Conservation (phyloP, 2,113 vertebrate species). For the Hypocryptadius cinnamomeus region DNA sequence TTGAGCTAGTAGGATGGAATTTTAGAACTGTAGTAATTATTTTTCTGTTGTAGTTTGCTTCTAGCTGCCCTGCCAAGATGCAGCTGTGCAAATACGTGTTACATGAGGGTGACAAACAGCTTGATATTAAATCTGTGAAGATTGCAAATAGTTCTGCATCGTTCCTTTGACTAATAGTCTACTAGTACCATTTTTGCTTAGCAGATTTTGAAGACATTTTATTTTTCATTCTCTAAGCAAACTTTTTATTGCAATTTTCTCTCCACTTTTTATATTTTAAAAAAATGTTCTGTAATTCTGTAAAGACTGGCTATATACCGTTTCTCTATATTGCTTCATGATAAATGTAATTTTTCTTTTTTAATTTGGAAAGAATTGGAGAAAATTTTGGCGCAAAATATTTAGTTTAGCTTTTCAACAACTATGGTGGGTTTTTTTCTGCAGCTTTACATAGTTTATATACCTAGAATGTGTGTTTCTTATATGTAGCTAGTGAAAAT, state of each 20-base stretch:
- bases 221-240: not conserved
- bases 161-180: not conserved
- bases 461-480: not conserved
- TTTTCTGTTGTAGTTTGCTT: not conserved
- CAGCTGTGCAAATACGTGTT: not conserved
- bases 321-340: not conserved
- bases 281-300: not conserved
- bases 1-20: not conserved
- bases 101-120: not conserved
- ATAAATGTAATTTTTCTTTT: not conserved
- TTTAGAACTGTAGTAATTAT: not conserved
- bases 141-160: not conserved
- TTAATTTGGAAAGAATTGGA: not conserved
- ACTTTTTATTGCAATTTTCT: not conserved
- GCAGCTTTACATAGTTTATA: not conserved
- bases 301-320: not conserved
- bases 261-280: not conserved
- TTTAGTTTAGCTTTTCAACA: not conserved
- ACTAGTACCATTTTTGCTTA: not conserved
- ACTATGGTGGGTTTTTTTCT: not conserved
- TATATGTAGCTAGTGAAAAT: not conserved
- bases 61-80: not conserved
- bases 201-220: not conserved
- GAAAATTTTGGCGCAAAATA: not conserved
- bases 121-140: not conserved